Evolutionary conservation across 2,797 vertebrate genomes (phyloP).

Genomic region (Eidolon dupreanum): DNA sequence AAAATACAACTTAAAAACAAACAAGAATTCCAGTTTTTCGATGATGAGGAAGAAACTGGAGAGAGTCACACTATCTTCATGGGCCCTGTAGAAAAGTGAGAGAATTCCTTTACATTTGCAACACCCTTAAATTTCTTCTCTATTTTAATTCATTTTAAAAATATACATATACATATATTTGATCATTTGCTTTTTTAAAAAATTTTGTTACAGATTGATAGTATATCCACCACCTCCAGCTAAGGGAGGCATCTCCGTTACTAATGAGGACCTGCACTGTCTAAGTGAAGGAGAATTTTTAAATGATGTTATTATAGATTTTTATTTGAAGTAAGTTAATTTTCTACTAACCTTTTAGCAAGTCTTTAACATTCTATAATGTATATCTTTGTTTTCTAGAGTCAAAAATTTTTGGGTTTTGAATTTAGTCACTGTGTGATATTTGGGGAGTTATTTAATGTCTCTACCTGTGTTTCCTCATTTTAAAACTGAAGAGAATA

Average conservation of each 20-base stretch:
- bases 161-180: background rate
- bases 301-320: constrained; percentile 99
- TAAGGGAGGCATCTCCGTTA: constrained; percentile 97
- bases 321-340: constrained; percentile 97
- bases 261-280: constrained; percentile 98
- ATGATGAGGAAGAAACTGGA: constrained; percentile 92
- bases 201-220: constrained; percentile 90
- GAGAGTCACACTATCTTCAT: constrained; percentile 95
- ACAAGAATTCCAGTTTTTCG: constrained; percentile 90
- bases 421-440: background rate
- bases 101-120: constrained; percentile 48
- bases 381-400: constrained; percentile 40
- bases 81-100: constrained; percentile 96
- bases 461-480: background rate
- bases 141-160: constrained; percentile 44
- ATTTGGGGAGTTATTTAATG: background rate
- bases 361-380: background rate
- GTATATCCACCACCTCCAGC: constrained; percentile 97
- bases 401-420: constrained; percentile 12
- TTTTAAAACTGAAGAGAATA: constrained; percentile 28
- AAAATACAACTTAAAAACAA: constrained; percentile 86
- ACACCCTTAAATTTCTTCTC: background rate
- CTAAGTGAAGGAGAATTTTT: constrained; percentile 98
- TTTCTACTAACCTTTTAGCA: constrained; percentile 47
- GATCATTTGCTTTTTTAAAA: constrained; percentile 42